Evolutionary conservation across 2,113 vertebrate species (phyloP), one percentile per base, ranked within the genome.

Genomic region (Cettia cetti): DNA sequence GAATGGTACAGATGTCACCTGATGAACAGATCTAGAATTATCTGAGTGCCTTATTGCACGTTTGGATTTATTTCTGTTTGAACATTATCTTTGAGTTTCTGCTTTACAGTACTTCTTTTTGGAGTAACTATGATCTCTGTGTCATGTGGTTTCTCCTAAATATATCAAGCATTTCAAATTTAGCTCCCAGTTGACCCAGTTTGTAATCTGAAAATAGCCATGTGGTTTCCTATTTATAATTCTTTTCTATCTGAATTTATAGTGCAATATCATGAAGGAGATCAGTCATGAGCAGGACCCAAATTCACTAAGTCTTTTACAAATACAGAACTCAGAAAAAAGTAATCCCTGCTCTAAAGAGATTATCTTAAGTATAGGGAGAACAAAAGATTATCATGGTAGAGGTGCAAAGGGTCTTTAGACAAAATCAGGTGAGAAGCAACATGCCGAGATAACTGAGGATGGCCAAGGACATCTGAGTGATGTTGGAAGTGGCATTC

Each of bases 1-100:
- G 60, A 78, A 61, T 0, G 0, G 23, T 50, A 71, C 6, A 54
- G 18, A 33, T 44, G 8, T 54, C n/a, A 44, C 20, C n/a, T 45
- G 33, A 69, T 3, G 2, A 91, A 28, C 4, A 80, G 16, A 81
- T 68, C 2, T 39, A 59, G 47, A 59, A 54, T 63, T 47, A 75
- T 61, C 74, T 54, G 18, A 39, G 72, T 50, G 30, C 2, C 5
- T 3, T 33, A 45, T 7, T 40, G 26, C 8, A 82, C 14, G 63
- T 71, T 70, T 40, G 11, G 13, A 42, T 71, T 66, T 63, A 35
- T 54, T 85, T 94, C 39, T 65, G 8, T 63, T 74, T 85, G 33
- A 93, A 71, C 1, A 20, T 44, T 33, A 56, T 17, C 10, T 57
- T 40, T 71, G 21, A 90, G 31, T 69, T 96, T 83, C 50, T 86